Conservation (phyloP, 30 jellyfish, hydroid and myxozoan species). For the Turritopsis rubra region DNA sequence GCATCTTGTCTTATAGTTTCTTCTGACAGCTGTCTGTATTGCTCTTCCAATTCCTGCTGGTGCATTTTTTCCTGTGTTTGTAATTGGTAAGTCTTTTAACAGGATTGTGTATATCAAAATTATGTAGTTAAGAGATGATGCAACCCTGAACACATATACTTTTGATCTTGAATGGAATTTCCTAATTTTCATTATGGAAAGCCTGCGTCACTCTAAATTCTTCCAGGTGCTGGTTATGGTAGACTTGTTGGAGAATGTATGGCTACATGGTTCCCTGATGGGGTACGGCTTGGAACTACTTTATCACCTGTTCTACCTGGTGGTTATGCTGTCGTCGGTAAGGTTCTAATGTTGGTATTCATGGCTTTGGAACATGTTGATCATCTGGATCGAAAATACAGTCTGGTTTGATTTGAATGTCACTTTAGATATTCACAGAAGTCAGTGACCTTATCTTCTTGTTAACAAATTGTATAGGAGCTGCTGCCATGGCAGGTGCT, state of each 20-base stretch:
- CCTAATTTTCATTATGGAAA: no score
- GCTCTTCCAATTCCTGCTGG: conserved; percentile 99
- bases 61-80: conserved; percentile 87
- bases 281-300: conserved; percentile 51
- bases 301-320: conserved; percentile 82
- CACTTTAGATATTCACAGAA: neutral
- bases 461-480: conserved; percentile 36
- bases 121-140: no score
- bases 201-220: neutral
- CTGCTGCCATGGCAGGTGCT: conserved; percentile 98
- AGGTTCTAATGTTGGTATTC: neutral
- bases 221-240: conserved; percentile 88
- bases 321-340: conserved; percentile 95
- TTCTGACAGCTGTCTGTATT: conserved; percentile 81
- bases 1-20: conserved; percentile 52
- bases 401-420: no score
- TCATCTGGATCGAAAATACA: no score
- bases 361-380: neutral
- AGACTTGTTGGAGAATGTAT: conserved; percentile 95
- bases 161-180: no score
- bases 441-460: neutral
- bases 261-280: conserved; percentile 99
- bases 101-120: no score
- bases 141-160: no score
- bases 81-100: conserved; percentile 45